Percentiles rank a stretch among this genome's conserved stretches.
Evolutionary conservation across 2,888 invertebrate species (phyloP).

Genomic region (Masnerella sp.): DNA sequence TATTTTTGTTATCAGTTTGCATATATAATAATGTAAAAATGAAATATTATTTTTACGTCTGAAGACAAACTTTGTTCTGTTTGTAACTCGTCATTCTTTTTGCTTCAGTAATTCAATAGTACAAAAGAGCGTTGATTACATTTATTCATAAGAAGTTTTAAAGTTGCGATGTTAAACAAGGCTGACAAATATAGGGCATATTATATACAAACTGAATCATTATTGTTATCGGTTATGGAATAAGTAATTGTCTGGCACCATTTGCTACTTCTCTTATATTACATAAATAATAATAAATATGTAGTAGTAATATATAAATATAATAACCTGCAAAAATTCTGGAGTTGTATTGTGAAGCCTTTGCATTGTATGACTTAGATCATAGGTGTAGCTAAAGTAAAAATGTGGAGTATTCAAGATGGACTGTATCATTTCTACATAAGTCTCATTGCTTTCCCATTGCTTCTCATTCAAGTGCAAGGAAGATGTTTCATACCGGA

Average conservation of each 20-base stretch:
- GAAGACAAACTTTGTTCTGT: too few species aligned
- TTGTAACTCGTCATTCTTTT: background rate
- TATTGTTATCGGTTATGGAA: slow-evolving; percentile 1
- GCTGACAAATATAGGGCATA: slow-evolving; percentile 7
- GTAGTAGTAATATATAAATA: too few species aligned
- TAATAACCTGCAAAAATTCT: slow-evolving; percentile 87
- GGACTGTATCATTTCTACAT: slow-evolving; percentile 90
- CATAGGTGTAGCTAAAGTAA: slow-evolving; percentile 96
- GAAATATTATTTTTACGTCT: background rate
- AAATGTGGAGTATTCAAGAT: slow-evolving; percentile 91
- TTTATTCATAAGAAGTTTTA: slow-evolving; percentile 5
- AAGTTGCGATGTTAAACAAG: slow-evolving; percentile 10
- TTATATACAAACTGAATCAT: slow-evolving; percentile 16
- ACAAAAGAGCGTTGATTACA: background rate
- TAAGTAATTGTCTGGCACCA: slow-evolving; percentile 30
- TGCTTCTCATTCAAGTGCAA: slow-evolving; percentile 91
- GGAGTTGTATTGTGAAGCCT: slow-evolving; percentile 89
- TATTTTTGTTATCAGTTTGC: background rate
- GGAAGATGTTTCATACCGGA: slow-evolving; percentile 91
- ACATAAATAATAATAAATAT: slow-evolving; percentile 3
- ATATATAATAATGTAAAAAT: background rate
- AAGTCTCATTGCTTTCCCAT: slow-evolving; percentile 89
- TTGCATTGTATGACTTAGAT: slow-evolving; percentile 95
- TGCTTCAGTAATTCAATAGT: background rate
- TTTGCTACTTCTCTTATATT: background rate